Percentiles rank a stretch among this genome's conserved stretches.
Evolutionary conservation across 1,140 invertebrate genomes (phyloP).

Genomic region (Pseudomyrmex dendroicus): DNA sequence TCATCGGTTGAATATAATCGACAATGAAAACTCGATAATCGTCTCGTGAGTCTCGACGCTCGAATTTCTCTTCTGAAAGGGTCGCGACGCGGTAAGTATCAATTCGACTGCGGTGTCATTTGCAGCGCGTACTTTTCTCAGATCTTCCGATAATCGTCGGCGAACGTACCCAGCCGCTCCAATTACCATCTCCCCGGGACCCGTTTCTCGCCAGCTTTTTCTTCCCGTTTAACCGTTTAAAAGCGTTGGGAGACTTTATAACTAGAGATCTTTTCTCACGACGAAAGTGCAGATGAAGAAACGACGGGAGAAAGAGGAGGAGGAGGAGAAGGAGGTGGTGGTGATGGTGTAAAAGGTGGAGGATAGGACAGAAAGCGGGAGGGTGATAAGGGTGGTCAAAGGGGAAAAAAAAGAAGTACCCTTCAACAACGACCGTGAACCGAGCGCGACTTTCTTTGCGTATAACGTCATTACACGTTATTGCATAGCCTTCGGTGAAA

Average conservation of each 20-base stretch:
- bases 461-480: conserved; percentile 34
- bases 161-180: not conserved
- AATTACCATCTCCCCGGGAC: conserved; percentile 12
- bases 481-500: conserved; percentile 38
- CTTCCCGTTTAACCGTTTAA: conserved; percentile 17
- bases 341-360: no score
- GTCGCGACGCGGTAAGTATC: not conserved
- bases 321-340: not conserved
- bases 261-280: not conserved
- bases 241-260: conserved; percentile 8
- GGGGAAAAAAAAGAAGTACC: not conserved
- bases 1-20: no score
- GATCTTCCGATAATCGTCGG: conserved; percentile 1
- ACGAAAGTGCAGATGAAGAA: not conserved
- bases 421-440: conserved; percentile 1
- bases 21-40: not conserved
- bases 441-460: conserved; percentile 30
- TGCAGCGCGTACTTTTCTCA: conserved; percentile 9
- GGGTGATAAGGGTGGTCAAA: not conserved
- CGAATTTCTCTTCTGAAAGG: not conserved
- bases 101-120: not conserved
- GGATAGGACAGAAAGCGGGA: not conserved
- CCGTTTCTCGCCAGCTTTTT: not conserved
- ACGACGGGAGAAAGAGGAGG: not conserved
- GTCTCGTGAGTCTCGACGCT: not conserved